phyloP scores from a whole-genome alignment of 2,888 invertebrate genomes.

The Hydraecia micacea region DNA sequence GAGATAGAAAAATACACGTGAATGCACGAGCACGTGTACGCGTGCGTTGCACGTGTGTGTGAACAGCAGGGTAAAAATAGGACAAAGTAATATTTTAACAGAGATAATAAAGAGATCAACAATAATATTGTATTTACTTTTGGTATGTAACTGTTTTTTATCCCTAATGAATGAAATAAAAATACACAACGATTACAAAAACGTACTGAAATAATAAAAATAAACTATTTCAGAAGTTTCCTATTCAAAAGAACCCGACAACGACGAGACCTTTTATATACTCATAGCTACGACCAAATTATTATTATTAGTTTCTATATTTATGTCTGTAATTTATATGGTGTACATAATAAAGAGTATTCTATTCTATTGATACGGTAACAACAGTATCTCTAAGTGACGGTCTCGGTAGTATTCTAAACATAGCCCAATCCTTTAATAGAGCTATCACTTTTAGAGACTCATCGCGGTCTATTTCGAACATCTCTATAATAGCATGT shows the following conservation, averaged over 20 bases:
- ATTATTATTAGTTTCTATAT: too few relatives aligned
- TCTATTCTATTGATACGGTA: neutral
- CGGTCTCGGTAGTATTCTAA: conserved; percentile 22
- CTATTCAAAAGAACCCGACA: neutral
- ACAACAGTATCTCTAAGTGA: neutral
- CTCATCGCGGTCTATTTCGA: conserved; percentile 41
- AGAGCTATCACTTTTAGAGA: conserved; percentile 24
- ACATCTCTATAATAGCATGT: conserved; percentile 27
- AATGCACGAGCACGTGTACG: too few relatives aligned
- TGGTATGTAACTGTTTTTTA: neutral
- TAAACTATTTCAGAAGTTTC: neutral
- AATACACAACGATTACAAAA: neutral
- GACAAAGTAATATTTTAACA: neutral
- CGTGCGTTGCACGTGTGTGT: too few relatives aligned
- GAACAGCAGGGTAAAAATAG: too few relatives aligned
- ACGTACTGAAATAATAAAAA: neutral
- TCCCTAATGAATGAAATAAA: neutral
- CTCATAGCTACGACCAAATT: neutral
- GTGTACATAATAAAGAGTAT: too few relatives aligned
- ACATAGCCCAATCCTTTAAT: conserved; percentile 44
- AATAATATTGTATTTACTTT: neutral
- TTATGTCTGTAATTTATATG: too few relatives aligned
- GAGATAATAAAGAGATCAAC: neutral
- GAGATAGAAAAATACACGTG: too few relatives aligned
- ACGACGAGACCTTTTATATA: too few relatives aligned